These are phyloP conservation scores for Bufo bufo DNA, from an alignment of 2,113 vertebrate species.

Conservation along the genomic window DNA sequence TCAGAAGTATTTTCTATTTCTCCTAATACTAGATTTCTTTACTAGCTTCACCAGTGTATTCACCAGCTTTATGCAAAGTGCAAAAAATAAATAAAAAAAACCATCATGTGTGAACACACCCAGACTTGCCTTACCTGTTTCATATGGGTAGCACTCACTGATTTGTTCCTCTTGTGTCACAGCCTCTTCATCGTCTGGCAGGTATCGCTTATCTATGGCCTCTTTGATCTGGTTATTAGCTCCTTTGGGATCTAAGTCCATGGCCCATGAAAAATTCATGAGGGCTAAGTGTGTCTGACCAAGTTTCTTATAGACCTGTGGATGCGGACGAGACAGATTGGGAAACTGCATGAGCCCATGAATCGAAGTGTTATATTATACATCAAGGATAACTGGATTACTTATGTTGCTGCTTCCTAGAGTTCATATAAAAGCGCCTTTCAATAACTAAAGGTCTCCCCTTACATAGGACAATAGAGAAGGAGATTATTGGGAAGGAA, in stretches of 20 bases:
- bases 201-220: constrained; percentile 96
- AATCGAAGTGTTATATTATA: too few species aligned
- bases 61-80: too few species aligned
- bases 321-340: not conserved
- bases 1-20: too few species aligned
- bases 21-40: too few species aligned
- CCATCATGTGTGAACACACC: not conserved
- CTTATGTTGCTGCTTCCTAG: too few species aligned
- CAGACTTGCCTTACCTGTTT: constrained; percentile 69
- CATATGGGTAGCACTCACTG: constrained; percentile 75
- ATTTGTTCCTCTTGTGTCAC: constrained; percentile 84
- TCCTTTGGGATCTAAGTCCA: constrained; percentile 99
- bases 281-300: constrained; percentile 96
- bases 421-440: too few species aligned
- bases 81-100: not conserved
- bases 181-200: constrained; percentile 94
- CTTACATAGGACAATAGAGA: too few species aligned
- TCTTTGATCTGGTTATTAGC: constrained; percentile 99
- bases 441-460: too few species aligned
- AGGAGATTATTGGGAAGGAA: too few species aligned
- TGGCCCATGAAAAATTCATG: constrained; percentile 99
- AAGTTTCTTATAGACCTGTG: constrained; percentile 97
- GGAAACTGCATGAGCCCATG: too few species aligned
- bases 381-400: too few species aligned
- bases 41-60: too few species aligned